Base-by-base conservation (phyloP, 2,888 invertebrate species). In the Halictus ligatus region DNA sequence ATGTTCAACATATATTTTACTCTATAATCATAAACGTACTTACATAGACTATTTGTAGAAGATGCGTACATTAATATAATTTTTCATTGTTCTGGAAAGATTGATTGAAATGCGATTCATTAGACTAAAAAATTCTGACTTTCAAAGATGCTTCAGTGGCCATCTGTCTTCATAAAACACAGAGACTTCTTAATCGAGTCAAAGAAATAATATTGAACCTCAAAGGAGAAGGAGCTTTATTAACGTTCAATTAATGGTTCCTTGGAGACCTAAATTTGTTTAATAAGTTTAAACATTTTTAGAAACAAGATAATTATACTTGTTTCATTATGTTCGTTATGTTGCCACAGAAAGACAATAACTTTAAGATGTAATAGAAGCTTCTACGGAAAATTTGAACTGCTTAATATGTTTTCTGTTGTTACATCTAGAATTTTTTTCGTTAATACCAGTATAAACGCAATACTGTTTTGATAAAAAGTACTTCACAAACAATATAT, bases 161-260 rank as follows among this genome's bases (percentile, higher is more conserved):
- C 58, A 58, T 58, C 2, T 21, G 10, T 58, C 58, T 58, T n/a
- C 58, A 58, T 58, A 58, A 58, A 58, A 48, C 48, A n/a, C 58
- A 58, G 58, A n/a, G 58, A 73, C 83, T 82, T 84, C 82, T 78
- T 75, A n/a, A 64, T 72, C 58, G 58, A n/a, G 58, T 58, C 58
- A 58, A 58, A 58, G 58, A 58, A 58, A 58, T 58, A 58, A 58
- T 58, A 58, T 58, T 58, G 58, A 58, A 58, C 58, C 18, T 58
- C 58, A 58, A 58, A 21, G 58, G 12, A 58, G n/a, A 58, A 10
- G n/a, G n/a, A n/a, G n/a, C n/a, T n/a, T 10, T n/a, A 58, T 10
- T 15, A 48, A 48, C 13, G 48, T 15, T 58, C n/a, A 58, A 58
- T 58, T n/a, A n/a, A 58, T 58, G 10, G 58, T 58, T 10, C n/a